Conservation (phyloP, 2,888 invertebrate genomes). For the Petrolisthes manimaculis region DNA sequence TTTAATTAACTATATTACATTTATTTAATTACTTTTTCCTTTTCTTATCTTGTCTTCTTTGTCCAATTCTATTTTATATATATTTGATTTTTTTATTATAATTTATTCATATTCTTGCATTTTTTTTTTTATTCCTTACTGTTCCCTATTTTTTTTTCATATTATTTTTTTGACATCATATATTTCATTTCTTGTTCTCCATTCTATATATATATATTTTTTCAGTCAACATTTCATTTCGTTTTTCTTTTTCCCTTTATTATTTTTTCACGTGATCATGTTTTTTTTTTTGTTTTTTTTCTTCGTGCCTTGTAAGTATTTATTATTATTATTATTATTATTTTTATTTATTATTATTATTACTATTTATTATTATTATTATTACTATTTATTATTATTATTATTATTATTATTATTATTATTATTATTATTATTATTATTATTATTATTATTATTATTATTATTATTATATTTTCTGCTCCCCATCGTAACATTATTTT, state of each 20-base stretch:
- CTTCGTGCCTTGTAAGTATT: neutral
- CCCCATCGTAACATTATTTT: neutral
- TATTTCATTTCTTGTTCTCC: neutral
- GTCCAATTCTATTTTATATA: neutral
- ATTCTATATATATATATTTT: neutral
- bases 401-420: neutral
- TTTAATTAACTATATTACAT: neutral
- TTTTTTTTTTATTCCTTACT: neutral
- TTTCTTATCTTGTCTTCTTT: neutral
- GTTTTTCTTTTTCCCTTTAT: neutral
- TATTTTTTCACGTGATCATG: neutral
- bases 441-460: neutral
- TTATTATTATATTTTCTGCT: neutral
- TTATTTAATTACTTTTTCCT: neutral
- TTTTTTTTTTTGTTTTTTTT: neutral
- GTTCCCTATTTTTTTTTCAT: neutral
- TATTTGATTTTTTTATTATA: neutral
- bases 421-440: neutral
- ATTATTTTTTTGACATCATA: neutral
- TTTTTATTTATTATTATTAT: neutral
- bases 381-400: neutral
- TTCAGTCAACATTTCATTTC: neutral
- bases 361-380: neutral
- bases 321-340: neutral
- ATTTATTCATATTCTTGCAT: neutral